phyloP scores from a whole-genome alignment of 2,797 vertebrate species.

The Enteromius anoplus region DNA sequence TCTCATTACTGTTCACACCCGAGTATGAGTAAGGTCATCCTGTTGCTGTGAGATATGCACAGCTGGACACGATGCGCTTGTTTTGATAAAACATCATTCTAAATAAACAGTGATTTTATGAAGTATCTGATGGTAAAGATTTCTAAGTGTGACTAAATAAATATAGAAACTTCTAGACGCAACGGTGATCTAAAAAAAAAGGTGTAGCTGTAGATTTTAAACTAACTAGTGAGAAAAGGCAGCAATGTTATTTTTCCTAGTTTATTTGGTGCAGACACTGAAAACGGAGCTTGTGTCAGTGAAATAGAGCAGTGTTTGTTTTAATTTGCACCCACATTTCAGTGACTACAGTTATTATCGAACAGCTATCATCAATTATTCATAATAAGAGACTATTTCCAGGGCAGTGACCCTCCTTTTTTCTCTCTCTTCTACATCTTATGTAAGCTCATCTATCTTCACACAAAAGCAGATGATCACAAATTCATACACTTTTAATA shows the following conservation, averaged over 20 bases:
- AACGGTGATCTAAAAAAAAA: neutral
- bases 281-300: neutral
- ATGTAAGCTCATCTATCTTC: conserved; percentile 22
- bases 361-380: conserved; percentile 67
- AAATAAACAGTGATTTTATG: neutral
- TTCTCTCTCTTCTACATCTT: conserved; percentile 33
- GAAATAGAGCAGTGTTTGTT: neutral
- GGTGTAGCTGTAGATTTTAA: neutral
- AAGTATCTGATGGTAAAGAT: neutral
- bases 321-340: conserved; percentile 6
- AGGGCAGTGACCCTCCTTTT: conserved; percentile 50
- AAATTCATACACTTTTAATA: conserved; percentile 40
- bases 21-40: conserved; percentile 35
- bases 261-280: neutral
- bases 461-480: conserved; percentile 30
- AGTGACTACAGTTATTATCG: conserved; percentile 48
- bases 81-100: conserved; percentile 5
- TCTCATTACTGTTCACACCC: conserved; percentile 28
- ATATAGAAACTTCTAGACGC: neutral
- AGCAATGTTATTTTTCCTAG: neutral
- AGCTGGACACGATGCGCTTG: conserved; percentile 26
- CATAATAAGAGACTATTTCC: conserved; percentile 63
- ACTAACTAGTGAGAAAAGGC: neutral
- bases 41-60: conserved; percentile 6
- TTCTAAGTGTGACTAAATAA: neutral